Percentiles rank a stretch among this genome's conserved stretches.
These are phyloP conservation scores for Dyspetes luteomarginatus DNA, from an alignment of 2,888 invertebrate genomes.

Conservation along the genomic window DNA sequence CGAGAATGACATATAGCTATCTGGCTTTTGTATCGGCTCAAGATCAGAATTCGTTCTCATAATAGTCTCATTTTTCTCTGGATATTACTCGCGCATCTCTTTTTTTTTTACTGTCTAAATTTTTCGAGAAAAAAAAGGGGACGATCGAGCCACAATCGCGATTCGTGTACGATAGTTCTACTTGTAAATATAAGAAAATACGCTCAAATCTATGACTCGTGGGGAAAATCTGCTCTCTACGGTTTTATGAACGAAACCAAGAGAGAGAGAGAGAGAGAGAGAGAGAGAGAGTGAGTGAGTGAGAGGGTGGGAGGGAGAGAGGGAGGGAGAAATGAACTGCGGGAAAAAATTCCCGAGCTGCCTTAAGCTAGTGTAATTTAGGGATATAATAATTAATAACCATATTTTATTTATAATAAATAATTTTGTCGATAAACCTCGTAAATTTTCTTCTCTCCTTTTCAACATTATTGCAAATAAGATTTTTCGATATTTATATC, in stretches of 20 bases:
- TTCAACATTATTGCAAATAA: background rate
- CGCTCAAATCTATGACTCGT: background rate
- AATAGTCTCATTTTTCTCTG: conserved; percentile 1
- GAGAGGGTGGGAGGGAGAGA: too few relatives aligned
- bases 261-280: too few relatives aligned
- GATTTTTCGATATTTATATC: too few relatives aligned
- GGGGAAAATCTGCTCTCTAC: background rate
- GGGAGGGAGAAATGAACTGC: background rate
- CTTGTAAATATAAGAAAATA: conserved; percentile 43
- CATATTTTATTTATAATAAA: conserved; percentile 49
- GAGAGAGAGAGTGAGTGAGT: background rate
- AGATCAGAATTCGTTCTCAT: too few relatives aligned
- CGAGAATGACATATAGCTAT: too few relatives aligned
- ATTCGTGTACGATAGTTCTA: conserved; percentile 2
- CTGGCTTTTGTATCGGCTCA: too few relatives aligned
- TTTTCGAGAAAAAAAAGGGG: background rate
- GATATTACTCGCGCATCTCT: background rate
- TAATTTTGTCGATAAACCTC: background rate
- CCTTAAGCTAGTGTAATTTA: conserved; percentile 30
- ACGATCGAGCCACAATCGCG: background rate
- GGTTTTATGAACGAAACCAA: too few relatives aligned
- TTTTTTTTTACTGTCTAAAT: background rate
- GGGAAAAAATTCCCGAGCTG: conserved; percentile 8
- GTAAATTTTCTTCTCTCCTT: background rate
- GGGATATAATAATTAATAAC: conserved; percentile 40